Conservation (phyloP, 2,888 invertebrate genomes). For the Ectemnius cavifrons region DNA sequence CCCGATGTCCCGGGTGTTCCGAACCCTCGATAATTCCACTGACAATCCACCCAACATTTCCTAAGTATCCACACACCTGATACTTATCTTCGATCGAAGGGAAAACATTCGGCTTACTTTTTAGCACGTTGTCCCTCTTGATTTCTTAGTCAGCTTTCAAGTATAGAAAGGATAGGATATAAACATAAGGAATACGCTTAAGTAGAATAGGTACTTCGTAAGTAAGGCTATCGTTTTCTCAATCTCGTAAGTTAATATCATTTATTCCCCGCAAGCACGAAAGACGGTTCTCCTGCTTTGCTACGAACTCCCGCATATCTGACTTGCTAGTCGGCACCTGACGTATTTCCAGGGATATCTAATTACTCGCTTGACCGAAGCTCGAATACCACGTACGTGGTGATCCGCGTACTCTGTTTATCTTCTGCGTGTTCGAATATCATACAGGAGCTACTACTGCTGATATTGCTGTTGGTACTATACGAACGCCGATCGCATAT, state of each 20-base stretch:
- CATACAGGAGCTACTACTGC: too few species aligned
- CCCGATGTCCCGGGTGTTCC: constrained; percentile 49
- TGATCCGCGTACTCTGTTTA: constrained; percentile 33
- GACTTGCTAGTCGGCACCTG: constrained; percentile 60
- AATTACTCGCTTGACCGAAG: constrained; percentile 69
- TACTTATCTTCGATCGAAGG: too few species aligned
- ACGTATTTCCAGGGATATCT: constrained; percentile 75
- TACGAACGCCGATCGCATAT: too few species aligned
- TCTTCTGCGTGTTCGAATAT: too few species aligned
- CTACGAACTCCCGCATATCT: constrained; percentile 49
- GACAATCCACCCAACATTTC: neutral
- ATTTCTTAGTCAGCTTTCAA: too few species aligned
- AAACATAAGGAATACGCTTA: constrained; percentile 13
- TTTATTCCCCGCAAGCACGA: constrained; percentile 53
- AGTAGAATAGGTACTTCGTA: constrained; percentile 27
- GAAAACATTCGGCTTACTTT: too few species aligned
- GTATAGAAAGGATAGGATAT: too few species aligned
- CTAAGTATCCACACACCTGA: too few species aligned
- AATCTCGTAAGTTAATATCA: constrained; percentile 65
- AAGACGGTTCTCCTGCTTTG: constrained; percentile 38
- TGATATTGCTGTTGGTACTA: neutral
- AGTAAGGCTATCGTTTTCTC: constrained; percentile 61
- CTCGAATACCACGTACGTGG: constrained; percentile 64
- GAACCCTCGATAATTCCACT: constrained; percentile 34
- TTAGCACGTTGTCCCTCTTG: too few species aligned